Evolutionary conservation across 1,140 invertebrate species (phyloP).

Genomic region (Pantala flavescens): DNA sequence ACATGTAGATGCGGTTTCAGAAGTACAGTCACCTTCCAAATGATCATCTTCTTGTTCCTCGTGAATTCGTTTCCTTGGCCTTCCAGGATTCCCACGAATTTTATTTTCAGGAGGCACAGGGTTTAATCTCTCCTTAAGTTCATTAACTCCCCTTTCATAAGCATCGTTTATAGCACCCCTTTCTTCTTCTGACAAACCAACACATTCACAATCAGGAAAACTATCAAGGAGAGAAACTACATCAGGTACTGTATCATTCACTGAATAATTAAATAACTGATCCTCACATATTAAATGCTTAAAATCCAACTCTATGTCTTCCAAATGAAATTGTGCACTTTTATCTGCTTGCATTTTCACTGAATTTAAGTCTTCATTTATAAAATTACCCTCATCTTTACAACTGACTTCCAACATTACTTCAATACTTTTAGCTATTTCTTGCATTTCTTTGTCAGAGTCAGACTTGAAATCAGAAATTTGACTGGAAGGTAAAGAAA

Average conservation of each 20-base stretch:
- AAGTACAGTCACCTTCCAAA: not conserved
- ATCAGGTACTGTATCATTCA: constrained; percentile 6
- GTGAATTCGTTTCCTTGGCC: not conserved
- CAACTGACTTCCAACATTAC: constrained; percentile 28
- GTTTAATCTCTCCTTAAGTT: not conserved
- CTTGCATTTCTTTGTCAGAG: constrained; percentile 30
- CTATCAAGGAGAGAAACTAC: constrained; percentile 5
- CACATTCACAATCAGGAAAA: not conserved
- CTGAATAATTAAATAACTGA: not conserved
- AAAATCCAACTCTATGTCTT: not conserved
- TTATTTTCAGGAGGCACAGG: not conserved
- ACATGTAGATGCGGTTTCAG: not conserved
- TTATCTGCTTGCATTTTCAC: not conserved
- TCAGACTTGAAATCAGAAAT: constrained; percentile 26
- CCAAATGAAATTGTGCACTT: not conserved
- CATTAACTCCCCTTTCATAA: not conserved
- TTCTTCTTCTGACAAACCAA: not conserved
- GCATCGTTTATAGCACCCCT: not conserved
- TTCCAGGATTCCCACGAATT: not conserved
- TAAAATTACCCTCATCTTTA: not conserved
- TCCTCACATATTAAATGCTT: constrained; percentile 4
- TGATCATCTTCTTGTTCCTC: not conserved
- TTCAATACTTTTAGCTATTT: constrained; percentile 33
- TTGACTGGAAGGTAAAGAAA: not conserved
- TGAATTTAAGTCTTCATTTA: not conserved